A percentile compares a stretch with the other conserved stretches of the same genome.
Evolutionary conservation across 2,888 invertebrate species (phyloP).

Genomic region (Dusona sp.): DNA sequence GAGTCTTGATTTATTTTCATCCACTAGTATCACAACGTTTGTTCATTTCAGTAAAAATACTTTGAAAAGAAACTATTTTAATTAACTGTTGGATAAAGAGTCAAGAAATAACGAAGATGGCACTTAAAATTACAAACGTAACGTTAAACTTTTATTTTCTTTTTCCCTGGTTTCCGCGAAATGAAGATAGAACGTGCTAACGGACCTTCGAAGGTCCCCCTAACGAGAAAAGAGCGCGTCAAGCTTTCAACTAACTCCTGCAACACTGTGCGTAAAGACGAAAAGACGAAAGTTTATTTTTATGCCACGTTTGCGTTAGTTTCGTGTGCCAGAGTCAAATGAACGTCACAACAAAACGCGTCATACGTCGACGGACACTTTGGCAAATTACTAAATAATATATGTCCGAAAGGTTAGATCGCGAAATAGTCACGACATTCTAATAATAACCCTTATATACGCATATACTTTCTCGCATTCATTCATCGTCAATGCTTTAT

Average conservation of each 20-base stretch:
- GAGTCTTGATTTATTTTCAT: neutral
- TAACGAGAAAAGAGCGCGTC: slow-evolving; percentile 5
- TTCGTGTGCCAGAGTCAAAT: slow-evolving; percentile 52
- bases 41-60: neutral
- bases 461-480: neutral
- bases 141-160: neutral
- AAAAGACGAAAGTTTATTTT: slow-evolving; percentile 70
- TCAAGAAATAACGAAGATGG: neutral
- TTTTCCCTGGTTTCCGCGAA: neutral
- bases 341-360: slow-evolving; percentile 29
- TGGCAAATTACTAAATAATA: slow-evolving; percentile 31
- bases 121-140: neutral
- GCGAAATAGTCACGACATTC: neutral
- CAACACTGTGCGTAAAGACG: slow-evolving; percentile 50
- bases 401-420: slow-evolving; percentile 11
- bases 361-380: slow-evolving; percentile 5
- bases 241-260: slow-evolving; percentile 55
- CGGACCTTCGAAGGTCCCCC: slow-evolving; percentile 4
- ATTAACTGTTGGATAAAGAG: neutral
- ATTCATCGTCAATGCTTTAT: neutral
- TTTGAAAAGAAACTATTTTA: neutral
- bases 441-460: neutral
- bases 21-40: neutral
- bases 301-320: slow-evolving; percentile 38
- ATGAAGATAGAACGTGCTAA: neutral